Conservation (phyloP, 2,797 vertebrate genomes). For the Ateles fusciceps region DNA sequence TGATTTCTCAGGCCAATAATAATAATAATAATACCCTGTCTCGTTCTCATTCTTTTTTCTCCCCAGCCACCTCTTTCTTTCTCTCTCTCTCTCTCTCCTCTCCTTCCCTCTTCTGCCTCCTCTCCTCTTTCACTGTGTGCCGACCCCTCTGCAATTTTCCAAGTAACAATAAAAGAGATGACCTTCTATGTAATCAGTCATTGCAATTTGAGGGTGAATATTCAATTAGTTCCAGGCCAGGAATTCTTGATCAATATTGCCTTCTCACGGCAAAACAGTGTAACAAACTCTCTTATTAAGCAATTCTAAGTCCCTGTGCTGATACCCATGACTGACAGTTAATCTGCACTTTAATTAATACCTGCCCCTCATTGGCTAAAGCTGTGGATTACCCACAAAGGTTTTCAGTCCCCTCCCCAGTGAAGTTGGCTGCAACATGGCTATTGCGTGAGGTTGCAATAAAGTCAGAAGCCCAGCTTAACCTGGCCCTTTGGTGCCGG, state of each 20-base stretch:
- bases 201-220: slow-evolving; percentile 62
- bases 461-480: neutral
- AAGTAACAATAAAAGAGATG: slow-evolving; percentile 14
- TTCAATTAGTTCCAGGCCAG: slow-evolving; percentile 69
- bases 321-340: slow-evolving; percentile 22
- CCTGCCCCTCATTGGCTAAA: neutral
- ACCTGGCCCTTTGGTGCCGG: neutral
- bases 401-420: neutral
- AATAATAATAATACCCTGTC: neutral
- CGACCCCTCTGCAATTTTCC: slow-evolving; percentile 14
- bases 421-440: neutral
- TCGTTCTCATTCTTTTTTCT: neutral
- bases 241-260: slow-evolving; percentile 67
- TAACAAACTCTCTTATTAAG: slow-evolving; percentile 67
- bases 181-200: slow-evolving; percentile 35
- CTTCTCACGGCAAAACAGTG: slow-evolving; percentile 53
- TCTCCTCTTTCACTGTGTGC: neutral
- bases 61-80: neutral
- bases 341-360: slow-evolving; percentile 61
- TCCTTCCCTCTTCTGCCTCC: neutral
- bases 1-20: neutral
- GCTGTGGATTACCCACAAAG: neutral
- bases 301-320: slow-evolving; percentile 19
- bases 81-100: neutral
- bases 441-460: neutral